Percentiles rank a stretch among this genome's conserved stretches.
These are phyloP conservation scores for Idaea aversata DNA, from an alignment of 2,888 invertebrate genomes.

Conservation along the genomic window DNA sequence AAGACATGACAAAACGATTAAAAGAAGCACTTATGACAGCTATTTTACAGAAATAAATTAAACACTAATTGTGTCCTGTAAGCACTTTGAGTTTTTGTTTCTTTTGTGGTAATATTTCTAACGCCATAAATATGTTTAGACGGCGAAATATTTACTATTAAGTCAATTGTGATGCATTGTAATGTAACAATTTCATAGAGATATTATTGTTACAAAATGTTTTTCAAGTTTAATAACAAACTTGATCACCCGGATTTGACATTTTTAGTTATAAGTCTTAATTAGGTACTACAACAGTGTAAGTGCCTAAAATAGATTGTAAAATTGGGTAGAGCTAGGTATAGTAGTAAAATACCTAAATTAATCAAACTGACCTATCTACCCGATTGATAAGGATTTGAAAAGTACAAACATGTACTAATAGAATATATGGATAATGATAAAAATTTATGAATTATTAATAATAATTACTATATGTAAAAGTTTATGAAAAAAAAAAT, in stretches of 20 bases:
- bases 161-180: neutral
- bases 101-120: neutral
- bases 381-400: neutral
- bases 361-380: neutral
- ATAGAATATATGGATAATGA: neutral
- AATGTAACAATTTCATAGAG: neutral
- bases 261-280: neutral
- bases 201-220: slow-evolving; percentile 5
- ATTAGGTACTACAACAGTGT: neutral
- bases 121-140: slow-evolving; percentile 1
- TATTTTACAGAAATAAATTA: slow-evolving; percentile 78
- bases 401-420: neutral
- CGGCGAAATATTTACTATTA: slow-evolving; percentile 2
- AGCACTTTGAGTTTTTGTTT: neutral
- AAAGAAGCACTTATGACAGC: slow-evolving; percentile 83
- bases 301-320: neutral
- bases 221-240: slow-evolving; percentile 1
- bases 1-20: slow-evolving; percentile 83
- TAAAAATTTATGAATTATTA: neutral
- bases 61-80: slow-evolving; percentile 2
- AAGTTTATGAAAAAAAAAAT: neutral
- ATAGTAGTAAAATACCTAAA: neutral
- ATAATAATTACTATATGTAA: slow-evolving; percentile 3
- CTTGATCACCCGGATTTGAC: neutral
- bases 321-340: neutral